These are phyloP conservation scores for Lapara coniferarum DNA, from an alignment of 2,888 invertebrate genomes.

Conservation along the genomic window DNA sequence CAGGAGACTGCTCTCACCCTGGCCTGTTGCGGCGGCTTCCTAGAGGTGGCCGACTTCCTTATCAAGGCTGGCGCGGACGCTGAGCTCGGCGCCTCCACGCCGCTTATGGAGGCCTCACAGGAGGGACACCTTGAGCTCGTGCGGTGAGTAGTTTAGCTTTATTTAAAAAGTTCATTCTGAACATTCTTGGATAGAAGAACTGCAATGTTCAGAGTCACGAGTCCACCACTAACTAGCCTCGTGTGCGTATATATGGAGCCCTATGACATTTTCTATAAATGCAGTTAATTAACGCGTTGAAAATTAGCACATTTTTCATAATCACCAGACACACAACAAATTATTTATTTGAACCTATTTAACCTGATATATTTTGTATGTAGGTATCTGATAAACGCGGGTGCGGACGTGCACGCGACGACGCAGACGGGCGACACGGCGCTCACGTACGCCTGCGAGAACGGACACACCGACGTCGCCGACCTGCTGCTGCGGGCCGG, in stretches of 20 bases:
- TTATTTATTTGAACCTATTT: too few species aligned
- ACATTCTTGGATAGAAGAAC: neutral
- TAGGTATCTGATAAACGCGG: conserved; percentile 90
- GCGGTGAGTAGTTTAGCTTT: conserved; percentile 63
- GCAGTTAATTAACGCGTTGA: too few species aligned
- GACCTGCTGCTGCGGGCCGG: conserved; percentile 95
- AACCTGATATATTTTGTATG: neutral
- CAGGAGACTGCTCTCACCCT: conserved; percentile 98
- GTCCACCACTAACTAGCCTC: too few species aligned
- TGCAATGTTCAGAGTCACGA: too few species aligned
- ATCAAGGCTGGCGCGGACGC: conserved; percentile 97
- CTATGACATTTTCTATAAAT: too few species aligned
- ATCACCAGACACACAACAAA: too few species aligned
- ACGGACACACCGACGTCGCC: conserved; percentile 98
- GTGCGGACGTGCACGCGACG: conserved; percentile 96
- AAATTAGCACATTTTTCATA: too few species aligned
- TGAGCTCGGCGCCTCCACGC: conserved; percentile 97
- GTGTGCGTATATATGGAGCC: too few species aligned
- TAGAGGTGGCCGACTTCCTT: conserved; percentile 95
- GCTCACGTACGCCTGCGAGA: conserved; percentile 98
- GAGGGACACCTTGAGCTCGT: conserved; percentile 98
- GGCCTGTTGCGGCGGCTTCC: conserved; percentile 97
- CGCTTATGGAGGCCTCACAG: conserved; percentile 99
- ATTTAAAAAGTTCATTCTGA: neutral
- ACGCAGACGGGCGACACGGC: conserved; percentile 98